Base-by-base conservation (phyloP, 2,888 invertebrate species). In the Carabus problematicus region DNA sequence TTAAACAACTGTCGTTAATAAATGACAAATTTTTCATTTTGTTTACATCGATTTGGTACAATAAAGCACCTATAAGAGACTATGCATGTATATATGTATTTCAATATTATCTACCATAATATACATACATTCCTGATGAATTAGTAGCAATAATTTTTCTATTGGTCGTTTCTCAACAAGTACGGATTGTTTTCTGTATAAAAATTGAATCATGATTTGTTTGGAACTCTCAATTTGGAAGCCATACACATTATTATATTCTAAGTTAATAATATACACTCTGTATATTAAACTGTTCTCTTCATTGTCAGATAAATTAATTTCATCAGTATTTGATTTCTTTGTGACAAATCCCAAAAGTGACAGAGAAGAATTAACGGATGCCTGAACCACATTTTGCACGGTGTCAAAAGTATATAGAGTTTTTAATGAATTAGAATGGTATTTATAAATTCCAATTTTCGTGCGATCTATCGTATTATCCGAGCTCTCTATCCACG, bases 161-260 rank as follows among this genome's bases (percentile, higher is more conserved):
- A 66, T 84, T 75, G 73, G 83, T 81, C 71, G 75, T 63, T 76
- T 78, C 59, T 80, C 82, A 61, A 77, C 78, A 56, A 81, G 73
- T 68, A 81, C 75, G 8, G 79, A 79, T 70, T 79, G 78, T 72
- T 82, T 89, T 47, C 87, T 88, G 76, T 91, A 90, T 8, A 91
- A 84, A 86, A 93, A 94, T 77, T 94, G 93, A 62, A 91, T 85
- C 87, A 93, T 89, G 41, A 91, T 87, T 82, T 94, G 94, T 70
- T 89, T 91, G 0, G 85, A 82, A 41, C 88, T 87, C 49, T 86
- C 84, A 40, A 85, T 84, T 72, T 87, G 84, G 71, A 86, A 77
- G 72, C 79, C 77, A 67, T 80, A 81, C 56, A 78, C 67, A 72
- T 45, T 14, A 80, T 66, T 82, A 81, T 60, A 83, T 80, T 73